A percentile compares a stretch with the other conserved stretches of the same genome.
These are phyloP conservation scores for Brachionus calyciflorus DNA, from an alignment of 1,140 invertebrate species.

Conservation along the genomic window DNA sequence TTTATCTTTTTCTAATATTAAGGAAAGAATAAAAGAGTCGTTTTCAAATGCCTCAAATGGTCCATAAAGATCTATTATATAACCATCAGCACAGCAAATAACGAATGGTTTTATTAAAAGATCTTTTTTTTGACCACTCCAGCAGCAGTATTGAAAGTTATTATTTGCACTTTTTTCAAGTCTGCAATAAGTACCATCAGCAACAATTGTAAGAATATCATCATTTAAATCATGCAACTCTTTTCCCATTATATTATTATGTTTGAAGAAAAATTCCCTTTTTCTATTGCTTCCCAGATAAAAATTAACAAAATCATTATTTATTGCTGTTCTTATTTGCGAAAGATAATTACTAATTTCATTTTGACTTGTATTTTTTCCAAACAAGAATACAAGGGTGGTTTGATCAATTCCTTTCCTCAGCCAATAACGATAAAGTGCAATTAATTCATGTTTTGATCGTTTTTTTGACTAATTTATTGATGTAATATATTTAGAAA, in stretches of 20 bases:
- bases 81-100: slow-evolving; percentile 19
- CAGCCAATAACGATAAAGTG: slow-evolving; percentile 25
- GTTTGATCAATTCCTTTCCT: not conserved
- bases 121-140: slow-evolving; percentile 5
- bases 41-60: not conserved
- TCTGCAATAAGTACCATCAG: slow-evolving; percentile 4
- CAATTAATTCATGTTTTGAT: slow-evolving; percentile 11
- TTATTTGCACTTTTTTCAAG: slow-evolving; percentile 27
- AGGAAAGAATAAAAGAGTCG: not conserved
- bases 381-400: not conserved
- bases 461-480: not conserved
- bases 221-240: not conserved
- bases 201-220: slow-evolving; percentile 3
- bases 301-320: slow-evolving; percentile 10
- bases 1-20: slow-evolving; percentile 1
- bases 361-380: not conserved
- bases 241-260: slow-evolving; percentile 17
- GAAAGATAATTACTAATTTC: slow-evolving; percentile 15
- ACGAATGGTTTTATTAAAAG: not conserved
- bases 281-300: slow-evolving; percentile 3
- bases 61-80: slow-evolving; percentile 15
- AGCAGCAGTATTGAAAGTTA: slow-evolving; percentile 11
- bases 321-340: not conserved
- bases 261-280: slow-evolving; percentile 25
- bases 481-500: not conserved